Base-by-base conservation (phyloP, 2,888 invertebrate genomes). In the Notocelia uddmanniana region DNA sequence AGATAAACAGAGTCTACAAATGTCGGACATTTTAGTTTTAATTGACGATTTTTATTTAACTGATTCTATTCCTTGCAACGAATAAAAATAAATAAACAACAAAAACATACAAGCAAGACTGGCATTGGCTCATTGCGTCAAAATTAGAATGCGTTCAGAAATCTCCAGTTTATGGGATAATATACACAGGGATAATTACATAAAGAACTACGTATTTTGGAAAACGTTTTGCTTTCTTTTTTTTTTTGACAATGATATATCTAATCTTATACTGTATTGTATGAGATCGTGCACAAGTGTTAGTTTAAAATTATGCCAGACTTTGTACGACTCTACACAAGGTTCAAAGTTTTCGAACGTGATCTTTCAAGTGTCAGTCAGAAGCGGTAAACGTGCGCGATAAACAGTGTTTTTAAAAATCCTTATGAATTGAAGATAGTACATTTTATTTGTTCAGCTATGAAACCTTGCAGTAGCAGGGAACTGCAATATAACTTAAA, bases 1-100 rank as follows among this genome's bases (percentile, higher is more conserved):
- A 9, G 75, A 74, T 45, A 87, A 79, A 77, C 87, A 87, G 26
- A 87, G 76, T 71, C 87, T 79, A 68, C 87, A 87, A 60, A 86
- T 74, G 48, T 70, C 71, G 18, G 82, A 74, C 82, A 84, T 81
- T 55, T n/a, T 72, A 8, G 9, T 9, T 50, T 50, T 57, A 52
- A 41, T 10, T 31, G n/a, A 18, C 45, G 13, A 26, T 48, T 13
- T 31, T 19, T 2, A 26, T 21, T 45, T 18, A 58, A 0, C n/a
- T 13, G 45, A 45, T 45, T 45, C n/a, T 6, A 6, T 45, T n/a
- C n/a, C 45, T n/a, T 45, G 31, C 31, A 31, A 31, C 26, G 2
- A 26, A 26, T 26, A 1, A 41, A 41, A 41, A 13, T 11, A 41
- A 41, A 41, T 18, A 19, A n/a, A 50, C 5, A 50, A 50, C 19